phyloP scores from a whole-genome alignment of 2,797 vertebrate genomes.

The Agapornis canus region DNA sequence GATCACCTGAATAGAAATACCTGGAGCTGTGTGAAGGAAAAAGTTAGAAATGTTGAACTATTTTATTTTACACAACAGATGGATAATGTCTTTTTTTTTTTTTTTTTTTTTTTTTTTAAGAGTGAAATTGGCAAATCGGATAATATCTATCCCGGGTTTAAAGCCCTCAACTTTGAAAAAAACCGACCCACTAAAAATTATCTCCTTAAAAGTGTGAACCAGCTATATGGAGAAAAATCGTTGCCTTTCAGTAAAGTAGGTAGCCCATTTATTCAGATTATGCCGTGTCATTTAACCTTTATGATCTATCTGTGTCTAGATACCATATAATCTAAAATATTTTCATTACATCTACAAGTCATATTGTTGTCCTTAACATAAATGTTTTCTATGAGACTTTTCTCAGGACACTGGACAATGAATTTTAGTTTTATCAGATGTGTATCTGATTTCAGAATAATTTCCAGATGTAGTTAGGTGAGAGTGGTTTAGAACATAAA shows the following conservation, averaged over 20 bases:
- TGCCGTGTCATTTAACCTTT: neutral
- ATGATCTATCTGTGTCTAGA: neutral
- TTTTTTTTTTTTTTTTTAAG: constrained; percentile 13
- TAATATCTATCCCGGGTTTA: constrained; percentile 60
- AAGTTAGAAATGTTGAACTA: neutral
- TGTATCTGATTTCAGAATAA: neutral
- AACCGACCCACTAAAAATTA: constrained; percentile 51
- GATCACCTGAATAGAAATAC: neutral
- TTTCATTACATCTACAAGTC: neutral
- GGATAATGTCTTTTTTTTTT: neutral
- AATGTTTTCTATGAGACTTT: neutral
- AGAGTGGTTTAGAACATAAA: neutral
- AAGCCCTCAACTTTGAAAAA: constrained; percentile 64
- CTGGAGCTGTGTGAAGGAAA: neutral
- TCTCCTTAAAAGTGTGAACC: constrained; percentile 68
- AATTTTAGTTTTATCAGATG: neutral
- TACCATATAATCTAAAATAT: neutral
- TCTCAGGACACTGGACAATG: neutral
- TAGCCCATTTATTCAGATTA: neutral
- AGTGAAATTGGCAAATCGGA: constrained; percentile 23
- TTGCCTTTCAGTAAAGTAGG: constrained; percentile 72
- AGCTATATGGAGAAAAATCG: constrained; percentile 76
- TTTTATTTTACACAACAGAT: neutral
- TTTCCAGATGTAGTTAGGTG: neutral
- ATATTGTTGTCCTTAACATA: neutral